A percentile compares a stretch with the other conserved stretches of the same genome.
These are phyloP conservation scores for Alosa alosa DNA, from an alignment of 2,113 vertebrate species.

Conservation along the genomic window DNA sequence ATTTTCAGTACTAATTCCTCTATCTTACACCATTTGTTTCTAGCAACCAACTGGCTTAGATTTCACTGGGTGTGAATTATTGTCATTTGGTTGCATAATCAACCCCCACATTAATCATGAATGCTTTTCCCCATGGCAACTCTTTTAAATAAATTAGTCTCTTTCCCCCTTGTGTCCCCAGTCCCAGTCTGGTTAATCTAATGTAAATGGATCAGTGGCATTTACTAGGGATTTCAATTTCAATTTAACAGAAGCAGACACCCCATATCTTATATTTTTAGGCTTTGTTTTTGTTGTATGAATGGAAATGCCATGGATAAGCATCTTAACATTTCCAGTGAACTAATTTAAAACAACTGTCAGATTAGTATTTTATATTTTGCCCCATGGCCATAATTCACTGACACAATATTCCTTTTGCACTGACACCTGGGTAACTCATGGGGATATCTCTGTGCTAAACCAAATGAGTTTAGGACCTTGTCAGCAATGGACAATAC, in stretches of 20 bases:
- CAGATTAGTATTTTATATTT: neutral
- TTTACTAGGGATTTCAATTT: constrained; percentile 34
- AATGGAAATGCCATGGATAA: neutral
- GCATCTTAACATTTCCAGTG: neutral
- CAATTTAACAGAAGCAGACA: constrained; percentile 12
- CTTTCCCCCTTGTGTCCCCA: constrained; percentile 29
- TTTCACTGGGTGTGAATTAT: constrained; percentile 70
- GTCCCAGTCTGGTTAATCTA: constrained; percentile 40
- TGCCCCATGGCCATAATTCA: neutral
- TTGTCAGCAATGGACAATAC: neutral
- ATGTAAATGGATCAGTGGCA: constrained; percentile 49
- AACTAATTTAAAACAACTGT: neutral
- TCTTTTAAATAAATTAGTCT: constrained; percentile 69
- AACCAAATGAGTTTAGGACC: neutral
- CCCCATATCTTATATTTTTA: neutral
- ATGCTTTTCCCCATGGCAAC: constrained; percentile 68
- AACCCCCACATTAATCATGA: constrained; percentile 70
- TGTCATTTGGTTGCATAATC: constrained; percentile 72
- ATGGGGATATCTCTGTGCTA: neutral
- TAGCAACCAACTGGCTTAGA: constrained; percentile 49
- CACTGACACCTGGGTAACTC: neutral
- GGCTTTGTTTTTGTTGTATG: neutral
- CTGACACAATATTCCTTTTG: neutral
- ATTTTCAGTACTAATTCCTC: constrained; percentile 27
- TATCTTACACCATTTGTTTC: constrained; percentile 37